Base-by-base conservation (phyloP, 2,888 invertebrate species). In the Protodeltote pygarga region DNA sequence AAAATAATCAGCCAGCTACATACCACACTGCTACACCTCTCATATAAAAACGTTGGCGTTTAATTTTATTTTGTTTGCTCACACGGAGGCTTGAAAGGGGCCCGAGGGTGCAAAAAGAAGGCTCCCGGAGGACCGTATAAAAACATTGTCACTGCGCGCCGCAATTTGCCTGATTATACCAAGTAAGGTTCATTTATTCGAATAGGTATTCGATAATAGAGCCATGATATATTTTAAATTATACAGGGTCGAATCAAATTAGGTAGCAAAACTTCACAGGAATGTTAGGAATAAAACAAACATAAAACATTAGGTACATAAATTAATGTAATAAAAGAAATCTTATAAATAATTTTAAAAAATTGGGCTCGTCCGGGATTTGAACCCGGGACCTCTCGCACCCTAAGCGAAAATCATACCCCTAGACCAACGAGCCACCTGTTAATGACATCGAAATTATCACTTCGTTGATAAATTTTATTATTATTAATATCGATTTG, bases 361-460 rank as follows among this genome's bases (percentile, higher is more conserved):
- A 17, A 10, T 70, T 71, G 87, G 89, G 89, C 87, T 89, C 87
- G 88, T 87, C 88, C 87, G 89, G 89, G 88, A 90, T 88, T 91
- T 90, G 88, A 89, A 90, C 90, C 89, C 89, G 89, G 90, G 91
- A 91, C 91, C 91, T 88, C 89, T 89, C 89, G 89, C 90, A 92
- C 89, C 91, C 89, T 87, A 91, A 91, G 89, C 89, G 89, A 89
- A 89, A 91, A 92, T 89, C 89, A 91, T 90, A 91, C 91, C 89
- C 89, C 90, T 91, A 90, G 90, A 92, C 91, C 90, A 91, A 90
- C 89, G 89, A 91, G 89, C 86, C 86, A 55, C 2, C 55, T 75
- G 47, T 2, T 0, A 0, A 0, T 0, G 0, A 0, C 0, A 3
- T 8, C 29, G 13, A 61, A 61, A 33, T 61, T 25, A 5, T 8